Evolutionary conservation across 2,888 invertebrate genomes (phyloP).

Genomic region (Xiphydria camelus): DNA sequence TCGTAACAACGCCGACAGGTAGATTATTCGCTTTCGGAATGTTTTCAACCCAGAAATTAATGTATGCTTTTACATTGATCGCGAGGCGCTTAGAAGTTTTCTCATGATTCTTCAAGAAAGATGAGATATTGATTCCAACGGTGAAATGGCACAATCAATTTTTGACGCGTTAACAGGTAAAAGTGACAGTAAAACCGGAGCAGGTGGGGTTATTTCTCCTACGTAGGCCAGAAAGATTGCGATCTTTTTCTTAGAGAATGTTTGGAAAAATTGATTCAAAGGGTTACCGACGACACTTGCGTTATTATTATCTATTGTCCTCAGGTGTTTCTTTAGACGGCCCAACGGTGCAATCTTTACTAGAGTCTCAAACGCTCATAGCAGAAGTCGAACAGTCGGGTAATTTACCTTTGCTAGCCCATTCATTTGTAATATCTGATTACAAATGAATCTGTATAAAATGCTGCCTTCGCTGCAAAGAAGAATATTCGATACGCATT

Average conservation of each 20-base stretch:
- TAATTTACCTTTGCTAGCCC: conserved; percentile 22
- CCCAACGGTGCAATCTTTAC: conserved; percentile 49
- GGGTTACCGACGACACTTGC: no score
- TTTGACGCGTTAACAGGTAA: conserved; percentile 53
- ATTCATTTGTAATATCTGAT: background rate
- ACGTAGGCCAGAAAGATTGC: no score
- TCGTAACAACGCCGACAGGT: background rate
- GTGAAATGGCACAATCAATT: conserved; percentile 50
- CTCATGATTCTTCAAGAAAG: background rate
- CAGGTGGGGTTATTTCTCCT: no score
- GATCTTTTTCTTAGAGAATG: conserved; percentile 2
- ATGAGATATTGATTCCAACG: background rate
- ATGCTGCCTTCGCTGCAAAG: no score
- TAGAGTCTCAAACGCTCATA: conserved; percentile 50
- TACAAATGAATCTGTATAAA: no score
- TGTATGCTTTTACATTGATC: no score
- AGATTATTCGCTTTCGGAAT: background rate
- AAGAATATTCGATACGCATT: no score
- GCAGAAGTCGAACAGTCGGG: conserved; percentile 52
- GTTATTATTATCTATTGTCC: background rate
- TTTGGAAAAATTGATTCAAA: no score
- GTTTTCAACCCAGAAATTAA: background rate
- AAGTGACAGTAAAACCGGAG: no score
- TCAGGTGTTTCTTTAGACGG: conserved; percentile 50
- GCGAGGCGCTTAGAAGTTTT: no score